Base-by-base conservation (phyloP, 1,140 invertebrate genomes). In the Drosophila punjabiensis region DNA sequence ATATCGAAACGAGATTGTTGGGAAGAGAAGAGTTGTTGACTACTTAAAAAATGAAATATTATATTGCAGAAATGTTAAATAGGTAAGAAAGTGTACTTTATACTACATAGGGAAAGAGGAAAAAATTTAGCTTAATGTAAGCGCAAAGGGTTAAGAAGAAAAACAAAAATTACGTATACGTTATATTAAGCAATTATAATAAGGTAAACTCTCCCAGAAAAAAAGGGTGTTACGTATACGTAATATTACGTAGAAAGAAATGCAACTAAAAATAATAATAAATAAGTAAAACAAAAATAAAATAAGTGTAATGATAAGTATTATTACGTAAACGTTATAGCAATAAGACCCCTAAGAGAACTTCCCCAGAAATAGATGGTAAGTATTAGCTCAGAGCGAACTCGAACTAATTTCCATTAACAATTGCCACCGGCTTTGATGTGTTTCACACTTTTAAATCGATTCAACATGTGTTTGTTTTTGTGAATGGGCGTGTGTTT, bases 391-490 rank as follows among this genome's bases (percentile, higher is more conserved):
- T 35, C 7, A 28, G 32, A 13, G 39, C 56, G 43, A 55, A 55
- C 52, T 43, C 48, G 5, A 18, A 50, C 24, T 48, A 18, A 35
- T 33, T 71, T 71, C 70, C 37, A 62, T 74, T 47, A 58, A 20
- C 62, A 37, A 39, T 41, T 67, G 20, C 28, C 62, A 2, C 39
- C 28, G 35, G 28, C 73, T 58, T 67, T 74, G 55, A 74, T 73
- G 67, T 61, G 20, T 62, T 41, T 41, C 39, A 45, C 62, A 45
- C 73, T 68, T 52, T 59, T 68, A 47, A 77, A 77, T 77, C 55
- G 48, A 53, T 43, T 67, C 53, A 77, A 61, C 75, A 77, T 67
- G 75, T 77, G 75, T 67, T 45, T 66, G 61, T 18, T 59, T 71
- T 52, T 39, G 30, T 33, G 43, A 18, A 7, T 35, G 48, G 50